These are phyloP conservation scores for Elephas maximus DNA, from an alignment of 2,113 vertebrate species.

Conservation along the genomic window DNA sequence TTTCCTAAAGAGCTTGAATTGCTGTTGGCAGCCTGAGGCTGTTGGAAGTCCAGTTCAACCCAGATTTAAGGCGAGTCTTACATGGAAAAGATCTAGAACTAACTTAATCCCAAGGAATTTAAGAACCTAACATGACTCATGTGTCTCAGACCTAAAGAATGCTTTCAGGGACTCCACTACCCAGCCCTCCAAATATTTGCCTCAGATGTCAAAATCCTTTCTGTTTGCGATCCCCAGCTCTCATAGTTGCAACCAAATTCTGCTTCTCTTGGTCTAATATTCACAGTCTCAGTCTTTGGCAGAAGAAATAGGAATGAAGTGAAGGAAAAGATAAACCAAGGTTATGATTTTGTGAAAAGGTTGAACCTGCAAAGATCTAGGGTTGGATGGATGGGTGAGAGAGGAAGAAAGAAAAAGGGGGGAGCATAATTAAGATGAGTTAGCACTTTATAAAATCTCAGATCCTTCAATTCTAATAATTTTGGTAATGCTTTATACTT, in stretches of 20 bases:
- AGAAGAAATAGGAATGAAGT: neutral
- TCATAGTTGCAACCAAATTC: neutral
- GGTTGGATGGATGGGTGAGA: neutral
- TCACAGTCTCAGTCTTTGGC: neutral
- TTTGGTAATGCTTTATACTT: neutral
- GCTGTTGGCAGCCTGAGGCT: neutral
- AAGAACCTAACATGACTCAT: neutral
- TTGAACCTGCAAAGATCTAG: neutral
- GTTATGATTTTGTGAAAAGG: neutral
- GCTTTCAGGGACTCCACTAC: neutral
- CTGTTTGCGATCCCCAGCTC: neutral
- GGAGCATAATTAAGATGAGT: neutral
- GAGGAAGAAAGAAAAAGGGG: neutral
- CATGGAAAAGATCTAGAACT: neutral
- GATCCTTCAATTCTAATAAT: slow-evolving; percentile 30
- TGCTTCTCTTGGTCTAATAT: neutral
- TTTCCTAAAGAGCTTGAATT: neutral
- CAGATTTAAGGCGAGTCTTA: neutral
- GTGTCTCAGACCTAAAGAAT: neutral
- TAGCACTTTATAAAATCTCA: slow-evolving; percentile 2
- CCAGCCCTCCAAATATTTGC: neutral
- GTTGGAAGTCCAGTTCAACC: neutral
- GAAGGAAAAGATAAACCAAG: neutral
- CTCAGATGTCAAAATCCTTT: neutral
- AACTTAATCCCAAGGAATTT: neutral